Percentiles rank a stretch among this genome's conserved stretches.
Conservation (phyloP, 1,140 invertebrate genomes). For the Drosophila nigromelanica region DNA sequence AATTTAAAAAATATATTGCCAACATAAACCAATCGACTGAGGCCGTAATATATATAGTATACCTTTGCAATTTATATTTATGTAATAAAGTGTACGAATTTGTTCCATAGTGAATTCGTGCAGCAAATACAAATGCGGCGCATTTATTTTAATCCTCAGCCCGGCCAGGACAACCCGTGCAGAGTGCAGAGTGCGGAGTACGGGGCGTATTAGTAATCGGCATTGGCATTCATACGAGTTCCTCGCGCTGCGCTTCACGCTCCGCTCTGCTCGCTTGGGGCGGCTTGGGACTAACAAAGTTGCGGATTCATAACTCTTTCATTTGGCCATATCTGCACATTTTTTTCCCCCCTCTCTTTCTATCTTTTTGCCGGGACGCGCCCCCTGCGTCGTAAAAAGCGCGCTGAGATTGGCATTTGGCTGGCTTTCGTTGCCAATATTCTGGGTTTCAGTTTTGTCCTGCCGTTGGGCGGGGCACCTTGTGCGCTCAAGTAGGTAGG, state of each 20-base stretch:
- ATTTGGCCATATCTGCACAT: constrained; percentile 79
- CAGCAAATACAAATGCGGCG: constrained; percentile 73
- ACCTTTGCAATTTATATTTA: too few species aligned
- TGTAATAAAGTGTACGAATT: too few species aligned
- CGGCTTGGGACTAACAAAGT: constrained; percentile 61
- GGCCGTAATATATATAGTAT: too few species aligned
- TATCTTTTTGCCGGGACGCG: background rate
- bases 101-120: constrained; percentile 36
- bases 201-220: constrained; percentile 75
- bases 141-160: constrained; percentile 77
- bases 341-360: constrained; percentile 43
- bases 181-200: constrained; percentile 26
- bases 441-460: constrained; percentile 53
- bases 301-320: constrained; percentile 82
- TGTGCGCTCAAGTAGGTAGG: background rate
- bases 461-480: background rate
- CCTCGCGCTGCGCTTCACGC: background rate
- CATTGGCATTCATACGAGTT: constrained; percentile 65
- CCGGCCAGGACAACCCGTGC: background rate
- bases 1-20: too few species aligned
- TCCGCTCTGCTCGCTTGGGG: too few species aligned
- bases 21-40: too few species aligned
- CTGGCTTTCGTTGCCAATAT: constrained; percentile 75
- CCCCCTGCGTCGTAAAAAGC: constrained; percentile 62
- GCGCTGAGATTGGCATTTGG: constrained; percentile 79